A percentile compares a stretch with the other conserved stretches of the same genome.
These are phyloP conservation scores for Linnaemya tessellans DNA, from an alignment of 2,888 invertebrate species.

Conservation along the genomic window DNA sequence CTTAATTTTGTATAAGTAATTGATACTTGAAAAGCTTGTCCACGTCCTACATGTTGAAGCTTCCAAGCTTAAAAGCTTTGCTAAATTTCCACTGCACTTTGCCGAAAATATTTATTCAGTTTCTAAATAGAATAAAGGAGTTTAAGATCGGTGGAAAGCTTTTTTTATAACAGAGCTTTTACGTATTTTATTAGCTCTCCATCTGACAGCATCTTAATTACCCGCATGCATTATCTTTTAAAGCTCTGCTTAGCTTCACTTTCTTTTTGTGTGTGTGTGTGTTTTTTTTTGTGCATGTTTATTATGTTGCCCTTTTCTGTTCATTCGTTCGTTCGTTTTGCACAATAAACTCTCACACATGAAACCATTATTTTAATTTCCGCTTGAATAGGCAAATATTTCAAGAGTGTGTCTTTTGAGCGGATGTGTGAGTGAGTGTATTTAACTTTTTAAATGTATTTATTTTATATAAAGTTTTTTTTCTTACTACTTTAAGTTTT, in stretches of 20 bases:
- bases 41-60: too few species aligned
- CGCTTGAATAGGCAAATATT: slow-evolving; percentile 77
- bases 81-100: too few species aligned
- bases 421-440: slow-evolving; percentile 2
- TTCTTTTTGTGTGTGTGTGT: neutral
- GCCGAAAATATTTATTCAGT: too few species aligned
- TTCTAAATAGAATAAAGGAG: too few species aligned
- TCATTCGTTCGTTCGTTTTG: slow-evolving; percentile 5
- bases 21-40: too few species aligned
- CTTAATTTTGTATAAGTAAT: too few species aligned
- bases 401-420: slow-evolving; percentile 42
- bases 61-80: too few species aligned
- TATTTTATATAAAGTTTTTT: neutral
- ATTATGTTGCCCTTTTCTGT: slow-evolving; percentile 6
- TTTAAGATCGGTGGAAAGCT: too few species aligned
- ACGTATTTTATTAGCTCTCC: neutral
- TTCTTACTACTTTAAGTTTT: slow-evolving; percentile 64
- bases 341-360: slow-evolving; percentile 43
- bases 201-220: neutral
- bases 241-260: neutral
- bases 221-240: neutral
- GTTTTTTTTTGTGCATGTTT: neutral
- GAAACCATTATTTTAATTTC: slow-evolving; percentile 78
- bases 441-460: slow-evolving; percentile 9
- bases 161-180: neutral